phyloP scores from a whole-genome alignment of 2,113 vertebrate genomes.

The Canis aureus region DNA sequence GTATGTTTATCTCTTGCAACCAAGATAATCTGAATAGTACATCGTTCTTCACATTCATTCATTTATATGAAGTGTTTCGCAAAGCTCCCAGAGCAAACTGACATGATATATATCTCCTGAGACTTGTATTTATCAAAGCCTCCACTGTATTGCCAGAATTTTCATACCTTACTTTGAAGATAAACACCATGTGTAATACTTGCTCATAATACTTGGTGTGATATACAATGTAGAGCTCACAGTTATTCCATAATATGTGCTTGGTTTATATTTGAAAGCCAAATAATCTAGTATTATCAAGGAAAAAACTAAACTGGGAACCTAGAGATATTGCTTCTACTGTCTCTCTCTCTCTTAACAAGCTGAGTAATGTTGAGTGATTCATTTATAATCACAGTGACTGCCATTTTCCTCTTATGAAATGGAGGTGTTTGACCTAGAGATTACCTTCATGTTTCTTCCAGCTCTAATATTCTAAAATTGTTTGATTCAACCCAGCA shows the following conservation, averaged over 20 bases:
- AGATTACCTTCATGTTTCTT: background rate
- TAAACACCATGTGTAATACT: background rate
- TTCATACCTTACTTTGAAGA: background rate
- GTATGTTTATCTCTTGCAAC: background rate
- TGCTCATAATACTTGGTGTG: too few species aligned
- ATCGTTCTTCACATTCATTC: background rate
- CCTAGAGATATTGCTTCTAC: background rate
- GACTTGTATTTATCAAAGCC: background rate
- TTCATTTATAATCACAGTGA: background rate
- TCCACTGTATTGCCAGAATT: background rate
- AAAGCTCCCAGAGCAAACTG: background rate
- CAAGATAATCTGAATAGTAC: background rate
- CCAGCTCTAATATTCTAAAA: background rate
- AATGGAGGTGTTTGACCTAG: background rate
- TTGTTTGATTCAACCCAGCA: background rate
- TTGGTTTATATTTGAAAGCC: background rate
- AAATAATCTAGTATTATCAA: too few species aligned
- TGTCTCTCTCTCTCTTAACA: background rate
- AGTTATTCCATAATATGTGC: too few species aligned
- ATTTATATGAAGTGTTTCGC: background rate
- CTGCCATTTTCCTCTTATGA: background rate
- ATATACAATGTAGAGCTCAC: background rate
- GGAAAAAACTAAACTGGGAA: background rate
- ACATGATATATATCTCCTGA: rapidly evolving
- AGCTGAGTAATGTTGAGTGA: background rate